Evolutionary conservation across 2,113 vertebrate species (phyloP).

Genomic region (Sardina pilchardus): DNA sequence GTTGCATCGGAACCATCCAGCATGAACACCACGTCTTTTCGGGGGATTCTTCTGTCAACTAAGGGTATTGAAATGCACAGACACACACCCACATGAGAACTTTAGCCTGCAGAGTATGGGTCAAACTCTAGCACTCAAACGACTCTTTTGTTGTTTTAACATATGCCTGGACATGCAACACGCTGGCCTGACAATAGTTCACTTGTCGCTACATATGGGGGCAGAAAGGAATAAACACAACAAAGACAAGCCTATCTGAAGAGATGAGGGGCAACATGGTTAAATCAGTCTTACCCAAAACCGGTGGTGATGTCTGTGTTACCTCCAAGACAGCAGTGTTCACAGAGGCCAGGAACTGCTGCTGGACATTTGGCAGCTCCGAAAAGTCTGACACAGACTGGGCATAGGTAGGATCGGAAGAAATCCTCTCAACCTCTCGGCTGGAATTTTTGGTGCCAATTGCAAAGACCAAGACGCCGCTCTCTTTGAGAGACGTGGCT

Average conservation of each 20-base stretch:
- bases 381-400: constrained; percentile 20
- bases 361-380: constrained; percentile 16
- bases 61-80: neutral
- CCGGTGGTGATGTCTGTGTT: constrained; percentile 5
- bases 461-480: constrained; percentile 61
- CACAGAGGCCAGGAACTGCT: neutral
- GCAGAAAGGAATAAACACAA: neutral
- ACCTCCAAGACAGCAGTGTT: neutral
- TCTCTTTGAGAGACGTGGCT: constrained; percentile 59
- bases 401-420: constrained; percentile 18
- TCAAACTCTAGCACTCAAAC: neutral
- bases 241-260: neutral
- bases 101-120: constrained; percentile 12
- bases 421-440: constrained; percentile 28
- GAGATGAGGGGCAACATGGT: neutral
- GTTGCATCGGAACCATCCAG: constrained; percentile 54
- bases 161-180: neutral
- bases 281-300: constrained; percentile 17
- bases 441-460: constrained; percentile 23
- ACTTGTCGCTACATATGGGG: neutral
- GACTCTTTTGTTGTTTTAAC: neutral
- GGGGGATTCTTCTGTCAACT: neutral
- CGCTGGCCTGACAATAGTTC: neutral
- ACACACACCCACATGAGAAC: neutral
- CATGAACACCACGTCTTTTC: constrained; percentile 46